phyloP scores from a whole-genome alignment of 1,140 invertebrate species.

The Pissodes strobi region DNA sequence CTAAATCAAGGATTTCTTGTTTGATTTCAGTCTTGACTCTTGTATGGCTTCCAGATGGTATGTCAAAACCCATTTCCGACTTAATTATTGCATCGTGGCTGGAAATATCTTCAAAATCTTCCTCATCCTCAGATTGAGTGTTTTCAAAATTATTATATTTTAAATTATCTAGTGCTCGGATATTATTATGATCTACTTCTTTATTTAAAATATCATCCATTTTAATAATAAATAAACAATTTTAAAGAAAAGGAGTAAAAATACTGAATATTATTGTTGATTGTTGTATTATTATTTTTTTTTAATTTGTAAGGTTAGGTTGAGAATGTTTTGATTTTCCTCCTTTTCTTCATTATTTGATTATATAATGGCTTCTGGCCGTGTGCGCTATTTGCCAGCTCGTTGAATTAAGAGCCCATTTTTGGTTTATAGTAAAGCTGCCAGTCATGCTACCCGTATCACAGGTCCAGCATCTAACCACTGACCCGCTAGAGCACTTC shows the following conservation, averaged over 20 bases:
- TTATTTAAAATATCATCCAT: constrained; percentile 52
- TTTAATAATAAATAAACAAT: constrained; percentile 1
- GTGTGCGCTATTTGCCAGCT: no score
- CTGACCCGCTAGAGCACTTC: no score
- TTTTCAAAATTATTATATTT: constrained; percentile 52
- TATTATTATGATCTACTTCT: constrained; percentile 41
- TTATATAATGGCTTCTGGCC: no score
- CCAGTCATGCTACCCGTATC: no score
- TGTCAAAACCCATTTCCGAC: constrained; percentile 20
- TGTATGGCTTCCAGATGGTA: not conserved
- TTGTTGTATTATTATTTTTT: no score
- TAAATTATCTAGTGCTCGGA: constrained; percentile 41
- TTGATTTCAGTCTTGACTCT: constrained; percentile 37
- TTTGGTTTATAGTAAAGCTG: no score
- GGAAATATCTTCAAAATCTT: constrained; percentile 47
- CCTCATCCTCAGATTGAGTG: constrained; percentile 49
- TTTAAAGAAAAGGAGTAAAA: not conserved
- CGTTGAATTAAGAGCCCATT: no score
- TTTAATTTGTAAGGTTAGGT: no score
- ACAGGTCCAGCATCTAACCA: no score
- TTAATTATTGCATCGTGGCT: constrained; percentile 38
- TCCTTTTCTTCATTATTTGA: no score
- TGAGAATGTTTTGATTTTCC: no score
- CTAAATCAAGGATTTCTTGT: constrained; percentile 40
- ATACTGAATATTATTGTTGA: no score